A percentile compares a stretch with the other conserved stretches of the same genome.
phyloP scores from a whole-genome alignment of 2,797 vertebrate species.

The Syngnathus acus region DNA sequence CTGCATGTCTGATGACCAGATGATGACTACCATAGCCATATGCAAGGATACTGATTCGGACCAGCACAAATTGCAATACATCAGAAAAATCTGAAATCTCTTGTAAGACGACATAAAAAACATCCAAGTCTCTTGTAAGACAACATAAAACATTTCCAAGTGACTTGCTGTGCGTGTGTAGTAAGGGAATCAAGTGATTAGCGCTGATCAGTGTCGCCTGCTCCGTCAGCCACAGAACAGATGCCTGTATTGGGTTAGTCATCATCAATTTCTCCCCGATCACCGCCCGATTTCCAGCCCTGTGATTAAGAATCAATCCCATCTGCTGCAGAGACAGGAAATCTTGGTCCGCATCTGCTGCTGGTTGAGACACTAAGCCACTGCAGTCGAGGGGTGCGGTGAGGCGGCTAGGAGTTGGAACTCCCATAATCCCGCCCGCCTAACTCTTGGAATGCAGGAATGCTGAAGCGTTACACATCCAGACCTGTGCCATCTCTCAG shows the following conservation, averaged over 20 bases:
- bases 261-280: slow-evolving; percentile 71
- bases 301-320: slow-evolving; percentile 71
- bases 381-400: slow-evolving; percentile 33
- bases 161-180: not conserved
- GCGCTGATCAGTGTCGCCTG: slow-evolving; percentile 48
- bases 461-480: slow-evolving; percentile 52
- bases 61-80: too few species aligned
- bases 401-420: slow-evolving; percentile 33
- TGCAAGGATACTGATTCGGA: too few species aligned
- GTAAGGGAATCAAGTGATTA: slow-evolving; percentile 34
- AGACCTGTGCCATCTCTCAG: slow-evolving; percentile 44
- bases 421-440: slow-evolving; percentile 61
- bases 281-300: slow-evolving; percentile 66
- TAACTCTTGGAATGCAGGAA: slow-evolving; percentile 69
- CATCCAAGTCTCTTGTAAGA: not conserved
- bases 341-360: slow-evolving; percentile 70
- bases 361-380: slow-evolving; percentile 63
- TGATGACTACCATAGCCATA: not conserved
- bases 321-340: slow-evolving; percentile 72
- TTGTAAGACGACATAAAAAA: too few species aligned
- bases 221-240: slow-evolving; percentile 59
- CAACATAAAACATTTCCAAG: not conserved
- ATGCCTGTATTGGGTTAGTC: slow-evolving; percentile 66
- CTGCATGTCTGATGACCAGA: slow-evolving; percentile 48
- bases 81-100: not conserved